Evolutionary conservation across 2,113 vertebrate species (phyloP).

Genomic region (Fukomys damarensis): DNA sequence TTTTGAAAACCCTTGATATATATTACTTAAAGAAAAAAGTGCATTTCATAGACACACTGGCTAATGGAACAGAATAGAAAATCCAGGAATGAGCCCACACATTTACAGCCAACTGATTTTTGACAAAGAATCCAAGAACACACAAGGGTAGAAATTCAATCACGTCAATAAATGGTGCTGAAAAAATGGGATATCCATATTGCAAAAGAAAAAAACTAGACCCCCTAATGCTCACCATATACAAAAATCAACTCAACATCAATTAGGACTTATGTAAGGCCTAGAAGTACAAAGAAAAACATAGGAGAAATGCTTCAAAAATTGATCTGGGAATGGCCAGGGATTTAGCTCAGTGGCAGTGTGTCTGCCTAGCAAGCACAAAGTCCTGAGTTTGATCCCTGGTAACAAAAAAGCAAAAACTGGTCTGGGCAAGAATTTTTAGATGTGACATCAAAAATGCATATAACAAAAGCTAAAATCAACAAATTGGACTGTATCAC

Average conservation of each 20-base stretch:
- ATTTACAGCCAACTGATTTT: background rate
- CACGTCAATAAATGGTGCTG: background rate
- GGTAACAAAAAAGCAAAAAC: too few relatives aligned
- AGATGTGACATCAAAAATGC: background rate
- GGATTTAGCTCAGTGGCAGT: too few relatives aligned
- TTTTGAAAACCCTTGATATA: background rate
- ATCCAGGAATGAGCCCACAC: background rate
- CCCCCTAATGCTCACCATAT: background rate
- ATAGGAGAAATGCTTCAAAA: background rate
- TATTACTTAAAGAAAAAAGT: constrained; percentile 21
- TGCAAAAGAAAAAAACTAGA: background rate
- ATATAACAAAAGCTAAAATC: background rate
- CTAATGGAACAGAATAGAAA: background rate
- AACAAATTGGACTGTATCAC: background rate
- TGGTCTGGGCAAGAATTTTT: background rate
- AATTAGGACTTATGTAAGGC: background rate
- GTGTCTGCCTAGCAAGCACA: too few relatives aligned
- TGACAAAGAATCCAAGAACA: background rate
- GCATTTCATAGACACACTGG: background rate
- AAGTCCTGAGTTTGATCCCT: too few relatives aligned
- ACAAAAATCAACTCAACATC: background rate
- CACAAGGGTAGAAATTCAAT: background rate
- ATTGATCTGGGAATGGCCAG: too few relatives aligned
- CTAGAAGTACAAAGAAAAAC: background rate
- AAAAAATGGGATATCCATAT: background rate